phyloP scores from a whole-genome alignment of 2,797 vertebrate species.

The Hemitrygon akajei region DNA sequence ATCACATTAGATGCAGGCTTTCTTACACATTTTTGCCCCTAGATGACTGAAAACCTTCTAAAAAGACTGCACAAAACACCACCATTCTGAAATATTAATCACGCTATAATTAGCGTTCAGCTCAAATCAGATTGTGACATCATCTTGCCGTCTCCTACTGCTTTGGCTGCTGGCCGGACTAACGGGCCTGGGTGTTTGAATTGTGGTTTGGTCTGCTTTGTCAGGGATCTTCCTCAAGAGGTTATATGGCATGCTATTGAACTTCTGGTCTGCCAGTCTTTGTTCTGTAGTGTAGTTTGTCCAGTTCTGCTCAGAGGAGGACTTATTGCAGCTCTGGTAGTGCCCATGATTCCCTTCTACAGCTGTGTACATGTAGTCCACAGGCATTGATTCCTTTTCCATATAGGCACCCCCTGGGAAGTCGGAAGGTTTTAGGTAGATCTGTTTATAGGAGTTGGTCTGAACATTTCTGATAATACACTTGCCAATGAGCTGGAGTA shows the following conservation, averaged over 20 bases:
- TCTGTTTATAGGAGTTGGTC: constrained; percentile 44
- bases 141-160: background rate
- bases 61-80: background rate
- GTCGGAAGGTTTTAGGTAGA: background rate
- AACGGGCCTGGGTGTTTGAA: background rate
- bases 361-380: constrained; percentile 58
- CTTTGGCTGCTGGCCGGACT: constrained; percentile 30
- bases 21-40: background rate
- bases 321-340: constrained; percentile 55
- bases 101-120: background rate
- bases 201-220: background rate
- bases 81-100: constrained; percentile 9
- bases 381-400: constrained; percentile 48
- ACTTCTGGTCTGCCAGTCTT: constrained; percentile 19
- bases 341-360: constrained; percentile 51
- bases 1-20: background rate
- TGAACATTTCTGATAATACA: constrained; percentile 51
- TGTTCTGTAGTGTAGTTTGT: constrained; percentile 59
- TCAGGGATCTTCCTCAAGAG: background rate
- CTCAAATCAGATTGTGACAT: background rate
- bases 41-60: background rate
- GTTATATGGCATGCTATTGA: background rate
- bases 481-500: constrained; percentile 59
- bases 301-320: constrained; percentile 64
- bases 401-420: constrained; percentile 39